phyloP scores from a whole-genome alignment of 2,888 invertebrate genomes.

The Emmelina monodactyla region DNA sequence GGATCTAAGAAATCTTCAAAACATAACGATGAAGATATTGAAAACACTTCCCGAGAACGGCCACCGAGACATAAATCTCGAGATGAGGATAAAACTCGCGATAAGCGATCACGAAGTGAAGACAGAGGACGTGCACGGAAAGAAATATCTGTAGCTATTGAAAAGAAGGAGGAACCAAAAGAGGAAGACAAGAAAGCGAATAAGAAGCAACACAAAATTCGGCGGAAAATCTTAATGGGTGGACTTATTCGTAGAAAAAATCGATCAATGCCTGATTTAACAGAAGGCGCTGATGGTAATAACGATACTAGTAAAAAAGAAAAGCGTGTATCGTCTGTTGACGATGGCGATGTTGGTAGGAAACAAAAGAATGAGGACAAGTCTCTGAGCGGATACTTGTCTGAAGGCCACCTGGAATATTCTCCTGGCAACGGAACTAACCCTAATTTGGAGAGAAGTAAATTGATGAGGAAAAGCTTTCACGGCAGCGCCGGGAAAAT shows the following conservation, averaged over 20 bases:
- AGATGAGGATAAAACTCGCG: conserved; percentile 74
- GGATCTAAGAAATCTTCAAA: conserved; percentile 71
- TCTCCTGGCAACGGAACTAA: conserved; percentile 71
- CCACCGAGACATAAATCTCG: conserved; percentile 75
- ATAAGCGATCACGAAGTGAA: conserved; percentile 84
- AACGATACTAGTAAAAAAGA: conserved; percentile 40
- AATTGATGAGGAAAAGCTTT: conserved; percentile 88
- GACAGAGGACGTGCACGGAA: conserved; percentile 81
- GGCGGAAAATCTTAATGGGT: conserved; percentile 87
- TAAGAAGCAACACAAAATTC: conserved; percentile 90
- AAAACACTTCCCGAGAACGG: conserved; percentile 74
- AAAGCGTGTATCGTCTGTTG: conserved; percentile 67
- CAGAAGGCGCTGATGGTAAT: conserved; percentile 75
- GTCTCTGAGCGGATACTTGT: conserved; percentile 80
- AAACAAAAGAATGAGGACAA: conserved; percentile 67
- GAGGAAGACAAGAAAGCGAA: conserved; percentile 75
- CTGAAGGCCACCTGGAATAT: conserved; percentile 87
- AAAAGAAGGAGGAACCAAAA: conserved; percentile 70
- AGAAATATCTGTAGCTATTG: conserved; percentile 74
- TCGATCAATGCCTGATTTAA: conserved; percentile 89
- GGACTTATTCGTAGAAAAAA: conserved; percentile 88
- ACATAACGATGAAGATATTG: conserved; percentile 75
- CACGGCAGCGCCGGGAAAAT: conserved; percentile 85
- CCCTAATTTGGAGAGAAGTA: conserved; percentile 85
- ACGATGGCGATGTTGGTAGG: conserved; percentile 78